Evolutionary conservation across 2,888 invertebrate species (phyloP).

Genomic region (Tenthredo notha): DNA sequence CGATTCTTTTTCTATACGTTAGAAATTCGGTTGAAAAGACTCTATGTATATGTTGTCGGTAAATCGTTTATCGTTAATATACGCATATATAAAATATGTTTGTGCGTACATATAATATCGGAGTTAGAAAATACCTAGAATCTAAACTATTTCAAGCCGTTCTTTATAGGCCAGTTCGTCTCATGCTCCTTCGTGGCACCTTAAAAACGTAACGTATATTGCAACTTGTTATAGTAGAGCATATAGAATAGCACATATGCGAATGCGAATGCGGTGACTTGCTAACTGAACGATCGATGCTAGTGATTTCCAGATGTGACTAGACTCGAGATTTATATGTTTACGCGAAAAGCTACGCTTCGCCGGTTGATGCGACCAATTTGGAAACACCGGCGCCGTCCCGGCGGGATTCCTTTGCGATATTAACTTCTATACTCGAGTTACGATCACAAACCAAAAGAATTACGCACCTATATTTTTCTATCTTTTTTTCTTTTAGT

Average conservation of each 20-base stretch:
- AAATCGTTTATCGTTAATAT: neutral
- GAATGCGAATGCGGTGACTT: constrained; percentile 27
- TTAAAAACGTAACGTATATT: neutral
- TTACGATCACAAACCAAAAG: constrained; percentile 21
- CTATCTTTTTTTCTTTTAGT: neutral
- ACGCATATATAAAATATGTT: too few species aligned
- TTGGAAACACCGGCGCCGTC: constrained; percentile 50
- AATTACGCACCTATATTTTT: constrained; percentile 21
- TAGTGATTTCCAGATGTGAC: constrained; percentile 54
- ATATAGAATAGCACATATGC: neutral
- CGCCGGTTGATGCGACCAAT: constrained; percentile 48
- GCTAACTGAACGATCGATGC: constrained; percentile 46
- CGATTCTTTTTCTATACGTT: neutral
- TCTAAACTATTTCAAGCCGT: constrained; percentile 9
- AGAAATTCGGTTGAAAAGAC: neutral
- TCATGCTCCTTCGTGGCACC: neutral
- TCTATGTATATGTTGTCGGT: neutral
- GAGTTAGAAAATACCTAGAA: neutral
- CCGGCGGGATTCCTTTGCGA: constrained; percentile 47
- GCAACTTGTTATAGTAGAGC: neutral
- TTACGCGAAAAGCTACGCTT: constrained; percentile 50
- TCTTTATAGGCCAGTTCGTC: neutral
- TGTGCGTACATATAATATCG: too few species aligned
- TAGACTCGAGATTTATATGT: constrained; percentile 51
- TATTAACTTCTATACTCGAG: constrained; percentile 43